Conservation (phyloP, 1,140 invertebrate genomes). For the Branchinecta lindahli region DNA sequence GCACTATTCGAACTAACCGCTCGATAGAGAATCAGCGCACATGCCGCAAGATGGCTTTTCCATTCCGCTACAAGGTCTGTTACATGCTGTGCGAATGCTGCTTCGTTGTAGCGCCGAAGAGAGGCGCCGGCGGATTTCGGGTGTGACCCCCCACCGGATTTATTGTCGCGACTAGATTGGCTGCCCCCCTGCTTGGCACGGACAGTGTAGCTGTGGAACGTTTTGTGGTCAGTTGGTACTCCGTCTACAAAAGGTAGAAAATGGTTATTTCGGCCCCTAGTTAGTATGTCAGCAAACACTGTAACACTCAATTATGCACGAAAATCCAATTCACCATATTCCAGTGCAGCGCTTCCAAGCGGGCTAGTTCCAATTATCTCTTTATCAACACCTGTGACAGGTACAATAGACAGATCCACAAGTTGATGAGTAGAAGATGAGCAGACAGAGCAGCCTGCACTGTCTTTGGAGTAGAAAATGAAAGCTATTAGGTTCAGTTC, state of each 20-base stretch:
- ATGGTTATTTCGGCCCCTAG: too few relatives aligned
- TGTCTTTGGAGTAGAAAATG: too few relatives aligned
- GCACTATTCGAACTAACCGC: slow-evolving; percentile 56
- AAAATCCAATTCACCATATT: too few relatives aligned
- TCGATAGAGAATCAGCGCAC: slow-evolving; percentile 59
- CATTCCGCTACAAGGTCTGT: slow-evolving; percentile 54
- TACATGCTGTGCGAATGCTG: slow-evolving; percentile 52
- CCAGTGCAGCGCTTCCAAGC: too few relatives aligned
- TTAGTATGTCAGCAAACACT: too few relatives aligned
- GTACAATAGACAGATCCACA: too few relatives aligned
- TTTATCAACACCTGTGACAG: too few relatives aligned
- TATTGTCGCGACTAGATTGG: slow-evolving; percentile 50
- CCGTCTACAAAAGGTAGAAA: slow-evolving; percentile 10
- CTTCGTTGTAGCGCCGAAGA: slow-evolving; percentile 54
- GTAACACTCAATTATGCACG: too few relatives aligned
- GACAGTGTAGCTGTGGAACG: slow-evolving; percentile 72
- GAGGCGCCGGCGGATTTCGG: slow-evolving; percentile 65
- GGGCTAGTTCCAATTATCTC: too few relatives aligned
- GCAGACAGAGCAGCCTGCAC: too few relatives aligned
- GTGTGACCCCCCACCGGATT: slow-evolving; percentile 40
- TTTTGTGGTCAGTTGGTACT: slow-evolving; percentile 48
- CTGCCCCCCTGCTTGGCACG: slow-evolving; percentile 63
- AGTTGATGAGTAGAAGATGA: too few relatives aligned
- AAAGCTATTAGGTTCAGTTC: background rate
- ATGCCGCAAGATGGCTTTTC: slow-evolving; percentile 45